phyloP scores from a whole-genome alignment of 2,888 invertebrate genomes.

The Zhuqinia jingwanae region DNA sequence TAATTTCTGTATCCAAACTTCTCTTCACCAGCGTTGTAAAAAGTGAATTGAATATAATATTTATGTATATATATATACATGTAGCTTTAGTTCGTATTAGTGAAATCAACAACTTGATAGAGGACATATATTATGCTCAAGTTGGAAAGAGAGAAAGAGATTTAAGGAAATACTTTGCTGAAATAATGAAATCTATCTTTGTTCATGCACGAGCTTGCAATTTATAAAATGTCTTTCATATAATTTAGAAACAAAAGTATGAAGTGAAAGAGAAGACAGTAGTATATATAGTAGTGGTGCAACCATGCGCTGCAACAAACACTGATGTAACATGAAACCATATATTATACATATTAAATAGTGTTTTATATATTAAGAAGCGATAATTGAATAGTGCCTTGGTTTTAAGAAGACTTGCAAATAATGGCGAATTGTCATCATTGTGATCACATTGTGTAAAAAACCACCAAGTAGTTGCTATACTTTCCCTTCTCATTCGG shows the following conservation, averaged over 20 bases:
- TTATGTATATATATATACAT: too few species aligned
- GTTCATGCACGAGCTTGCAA: background rate
- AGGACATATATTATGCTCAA: background rate
- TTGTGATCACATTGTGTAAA: slow-evolving; percentile 5
- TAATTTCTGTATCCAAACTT: slow-evolving; percentile 46
- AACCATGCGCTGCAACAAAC: too few species aligned
- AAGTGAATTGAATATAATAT: slow-evolving; percentile 1
- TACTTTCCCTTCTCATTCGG: background rate
- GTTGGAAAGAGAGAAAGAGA: slow-evolving; percentile 6
- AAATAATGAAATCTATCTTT: slow-evolving; percentile 34
- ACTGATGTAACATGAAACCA: too few species aligned
- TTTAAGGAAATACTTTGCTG: background rate
- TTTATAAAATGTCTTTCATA: background rate
- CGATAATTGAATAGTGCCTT: background rate
- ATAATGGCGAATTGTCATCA: background rate
- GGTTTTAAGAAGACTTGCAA: background rate
- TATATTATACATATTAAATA: too few species aligned
- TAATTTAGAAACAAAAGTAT: background rate
- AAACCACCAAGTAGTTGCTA: background rate
- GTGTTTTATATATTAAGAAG: too few species aligned
- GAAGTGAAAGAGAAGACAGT: too few species aligned
- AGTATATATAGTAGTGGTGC: too few species aligned
- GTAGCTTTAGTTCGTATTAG: too few species aligned
- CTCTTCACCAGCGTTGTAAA: background rate
- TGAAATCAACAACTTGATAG: background rate